These are phyloP conservation scores for Iguana delicatissima DNA, from an alignment of 2,797 vertebrate species.

Conservation along the genomic window DNA sequence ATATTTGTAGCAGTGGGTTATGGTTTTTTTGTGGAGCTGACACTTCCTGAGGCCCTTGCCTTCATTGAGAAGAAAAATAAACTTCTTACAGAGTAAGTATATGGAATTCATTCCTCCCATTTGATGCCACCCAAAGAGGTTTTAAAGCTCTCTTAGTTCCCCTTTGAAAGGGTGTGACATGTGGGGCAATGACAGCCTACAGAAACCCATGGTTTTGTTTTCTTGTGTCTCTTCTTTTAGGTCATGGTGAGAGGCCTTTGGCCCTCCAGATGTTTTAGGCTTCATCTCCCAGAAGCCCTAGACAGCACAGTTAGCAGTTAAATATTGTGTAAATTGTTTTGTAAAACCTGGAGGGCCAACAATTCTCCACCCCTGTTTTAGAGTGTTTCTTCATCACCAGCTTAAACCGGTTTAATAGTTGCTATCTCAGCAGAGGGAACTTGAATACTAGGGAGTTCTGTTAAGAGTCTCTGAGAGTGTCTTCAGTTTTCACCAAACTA, in stretches of 20 bases:
- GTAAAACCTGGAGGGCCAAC: background rate
- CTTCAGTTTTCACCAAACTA: background rate
- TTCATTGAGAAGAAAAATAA: conserved; percentile 90
- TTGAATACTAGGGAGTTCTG: background rate
- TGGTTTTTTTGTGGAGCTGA: conserved; percentile 91
- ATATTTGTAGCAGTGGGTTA: conserved; percentile 89
- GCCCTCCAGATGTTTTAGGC: background rate
- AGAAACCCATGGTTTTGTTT: background rate
- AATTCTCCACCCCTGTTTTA: background rate
- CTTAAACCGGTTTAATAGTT: background rate
- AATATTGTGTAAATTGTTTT: background rate
- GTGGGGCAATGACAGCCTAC: background rate
- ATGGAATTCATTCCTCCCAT: conserved; percentile 20
- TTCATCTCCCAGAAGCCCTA: background rate
- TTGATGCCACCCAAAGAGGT: background rate
- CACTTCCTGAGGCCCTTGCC: conserved; percentile 85
- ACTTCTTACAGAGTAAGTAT: conserved; percentile 87
- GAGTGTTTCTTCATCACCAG: background rate
- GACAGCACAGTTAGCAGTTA: background rate
- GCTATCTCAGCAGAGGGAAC: background rate
- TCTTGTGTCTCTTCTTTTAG: background rate
- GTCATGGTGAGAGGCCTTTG: background rate
- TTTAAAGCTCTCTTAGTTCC: background rate
- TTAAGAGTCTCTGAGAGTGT: background rate
- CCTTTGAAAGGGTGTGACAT: background rate